Percentiles rank a stretch among this genome's conserved stretches.
These are phyloP conservation scores for Brevimyrus niger DNA, from an alignment of 2,113 vertebrate species.

Conservation along the genomic window DNA sequence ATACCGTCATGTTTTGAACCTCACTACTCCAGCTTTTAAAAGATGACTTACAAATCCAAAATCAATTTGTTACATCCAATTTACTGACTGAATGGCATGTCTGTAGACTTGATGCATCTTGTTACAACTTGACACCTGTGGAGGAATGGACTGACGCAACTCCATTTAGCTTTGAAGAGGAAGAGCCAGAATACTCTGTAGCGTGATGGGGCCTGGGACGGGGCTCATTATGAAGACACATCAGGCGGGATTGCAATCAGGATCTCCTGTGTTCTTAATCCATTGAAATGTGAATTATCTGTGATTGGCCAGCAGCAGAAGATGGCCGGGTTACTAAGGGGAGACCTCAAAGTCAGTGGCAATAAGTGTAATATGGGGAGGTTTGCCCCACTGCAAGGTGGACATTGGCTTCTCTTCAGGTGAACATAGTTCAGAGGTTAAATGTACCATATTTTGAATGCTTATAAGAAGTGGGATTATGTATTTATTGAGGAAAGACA, in stretches of 20 bases:
- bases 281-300: constrained; percentile 20
- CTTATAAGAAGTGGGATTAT: constrained; percentile 15
- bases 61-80: not conserved
- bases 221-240: not conserved
- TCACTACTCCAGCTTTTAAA: not conserved
- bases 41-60: not conserved
- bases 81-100: not conserved
- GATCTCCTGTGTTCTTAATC: not conserved
- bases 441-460: constrained; percentile 29
- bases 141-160: not conserved
- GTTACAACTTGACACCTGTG: not conserved
- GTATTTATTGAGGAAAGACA: constrained; percentile 38
- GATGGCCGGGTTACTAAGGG: not conserved
- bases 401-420: constrained; percentile 21
- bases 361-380: constrained; percentile 5
- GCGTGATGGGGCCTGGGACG: not conserved
- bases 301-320: not conserved
- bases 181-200: not conserved
- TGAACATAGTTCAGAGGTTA: constrained; percentile 23
- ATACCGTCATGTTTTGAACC: not conserved
- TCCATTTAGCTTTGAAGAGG: not conserved
- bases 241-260: not conserved
- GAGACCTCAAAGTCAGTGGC: not conserved
- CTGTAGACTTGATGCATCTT: not conserved
- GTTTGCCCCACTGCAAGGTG: constrained; percentile 14